phyloP scores from a whole-genome alignment of 2,113 vertebrate species.

The Otis tarda region DNA sequence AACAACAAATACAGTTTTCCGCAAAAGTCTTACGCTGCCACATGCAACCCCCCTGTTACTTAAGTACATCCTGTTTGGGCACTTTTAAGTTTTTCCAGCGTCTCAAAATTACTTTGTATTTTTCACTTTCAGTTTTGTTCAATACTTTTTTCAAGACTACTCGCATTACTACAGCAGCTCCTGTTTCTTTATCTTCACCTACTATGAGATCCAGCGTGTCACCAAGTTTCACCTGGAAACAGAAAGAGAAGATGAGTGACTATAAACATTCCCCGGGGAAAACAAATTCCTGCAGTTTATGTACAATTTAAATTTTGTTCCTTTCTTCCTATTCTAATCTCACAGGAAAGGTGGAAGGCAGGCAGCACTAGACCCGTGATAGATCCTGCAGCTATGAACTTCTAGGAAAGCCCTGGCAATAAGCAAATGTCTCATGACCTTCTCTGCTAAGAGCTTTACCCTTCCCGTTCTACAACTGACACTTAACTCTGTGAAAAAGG shows the following conservation, averaged over 20 bases:
- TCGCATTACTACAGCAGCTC: constrained; percentile 85
- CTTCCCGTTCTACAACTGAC: neutral
- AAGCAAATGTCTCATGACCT: neutral
- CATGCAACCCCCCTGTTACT: constrained; percentile 53
- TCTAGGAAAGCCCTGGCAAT: neutral
- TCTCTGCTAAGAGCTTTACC: neutral
- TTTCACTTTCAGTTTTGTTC: constrained; percentile 79
- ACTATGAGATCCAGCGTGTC: constrained; percentile 88
- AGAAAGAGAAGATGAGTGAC: neutral
- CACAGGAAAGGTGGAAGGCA: neutral
- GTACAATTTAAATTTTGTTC: neutral
- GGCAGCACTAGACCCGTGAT: neutral
- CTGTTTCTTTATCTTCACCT: constrained; percentile 82
- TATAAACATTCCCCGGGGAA: neutral
- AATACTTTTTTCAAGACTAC: constrained; percentile 81
- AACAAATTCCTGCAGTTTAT: neutral
- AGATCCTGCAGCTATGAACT: neutral
- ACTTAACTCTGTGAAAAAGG: neutral
- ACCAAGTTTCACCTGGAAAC: constrained; percentile 88
- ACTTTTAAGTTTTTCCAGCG: constrained; percentile 88
- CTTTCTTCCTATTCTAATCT: neutral
- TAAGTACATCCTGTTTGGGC: constrained; percentile 78
- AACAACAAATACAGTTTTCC: neutral
- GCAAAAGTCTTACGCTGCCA: neutral
- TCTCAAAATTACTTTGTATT: constrained; percentile 84